Evolutionary conservation across 2,113 vertebrate species (phyloP).

Genomic region (Elaphurus davidianus): DNA sequence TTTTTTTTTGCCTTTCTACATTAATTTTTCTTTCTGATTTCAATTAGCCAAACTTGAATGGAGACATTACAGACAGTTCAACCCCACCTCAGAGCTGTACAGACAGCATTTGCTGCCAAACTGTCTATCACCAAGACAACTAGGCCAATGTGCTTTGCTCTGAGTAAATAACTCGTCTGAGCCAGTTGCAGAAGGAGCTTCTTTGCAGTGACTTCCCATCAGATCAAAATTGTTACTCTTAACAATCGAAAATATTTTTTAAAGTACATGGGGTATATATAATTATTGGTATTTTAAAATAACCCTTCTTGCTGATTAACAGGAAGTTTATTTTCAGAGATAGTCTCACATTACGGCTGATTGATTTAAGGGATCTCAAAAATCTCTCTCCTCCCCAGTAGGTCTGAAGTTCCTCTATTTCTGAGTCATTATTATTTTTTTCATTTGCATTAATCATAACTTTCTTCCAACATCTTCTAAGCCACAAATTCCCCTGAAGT

Average conservation of each 20-base stretch:
- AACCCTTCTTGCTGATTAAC: not conserved
- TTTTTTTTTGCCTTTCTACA: conserved; percentile 54
- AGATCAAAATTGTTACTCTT: conserved; percentile 42
- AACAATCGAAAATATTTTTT: conserved; percentile 42
- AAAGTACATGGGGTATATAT: conserved; percentile 29
- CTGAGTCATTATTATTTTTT: conserved; percentile 47
- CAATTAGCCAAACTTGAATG: conserved; percentile 73
- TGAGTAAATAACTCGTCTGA: conserved; percentile 61
- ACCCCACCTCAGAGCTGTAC: conserved; percentile 64
- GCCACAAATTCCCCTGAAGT: conserved; percentile 25
- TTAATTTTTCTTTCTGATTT: conserved; percentile 73
- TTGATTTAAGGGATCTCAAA: conserved; percentile 7
- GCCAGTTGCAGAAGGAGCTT: conserved; percentile 57
- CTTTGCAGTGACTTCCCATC: conserved; percentile 43
- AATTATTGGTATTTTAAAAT: conserved; percentile 45
- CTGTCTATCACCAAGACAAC: conserved; percentile 74
- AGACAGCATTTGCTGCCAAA: conserved; percentile 71
- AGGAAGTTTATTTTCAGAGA: conserved; percentile 16
- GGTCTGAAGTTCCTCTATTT: conserved; percentile 40
- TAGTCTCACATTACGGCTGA: not conserved
- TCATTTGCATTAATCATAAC: conserved; percentile 35
- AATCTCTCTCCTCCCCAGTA: not conserved
- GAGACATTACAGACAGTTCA: conserved; percentile 70
- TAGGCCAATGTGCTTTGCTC: conserved; percentile 60
- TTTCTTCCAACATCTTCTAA: conserved; percentile 49